Conservation (phyloP, 1,140 invertebrate genomes). For the Trichonephila clavipes region DNA sequence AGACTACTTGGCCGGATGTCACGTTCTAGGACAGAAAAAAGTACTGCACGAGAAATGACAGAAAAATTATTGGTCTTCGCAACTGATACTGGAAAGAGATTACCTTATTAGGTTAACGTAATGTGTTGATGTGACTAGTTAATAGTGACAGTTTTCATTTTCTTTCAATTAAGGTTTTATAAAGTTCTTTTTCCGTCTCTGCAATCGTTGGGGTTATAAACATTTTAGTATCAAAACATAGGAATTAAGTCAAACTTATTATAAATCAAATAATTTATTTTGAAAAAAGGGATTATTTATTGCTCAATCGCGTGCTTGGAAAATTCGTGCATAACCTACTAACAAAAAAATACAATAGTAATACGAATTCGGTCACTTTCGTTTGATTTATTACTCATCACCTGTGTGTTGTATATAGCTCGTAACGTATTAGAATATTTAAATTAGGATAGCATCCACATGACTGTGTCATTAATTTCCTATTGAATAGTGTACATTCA, state of each 20-base stretch:
- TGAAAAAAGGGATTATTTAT: not conserved
- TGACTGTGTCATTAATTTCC: no score
- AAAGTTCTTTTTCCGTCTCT: not conserved
- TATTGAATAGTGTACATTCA: no score
- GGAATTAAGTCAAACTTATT: no score
- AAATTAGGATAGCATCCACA: no score
- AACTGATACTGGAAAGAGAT: not conserved
- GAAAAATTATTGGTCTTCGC: constrained; percentile 24
- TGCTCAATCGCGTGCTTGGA: not conserved
- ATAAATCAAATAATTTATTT: not conserved
- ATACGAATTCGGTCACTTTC: no score
- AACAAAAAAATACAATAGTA: no score
- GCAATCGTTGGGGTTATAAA: not conserved
- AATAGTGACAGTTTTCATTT: constrained; percentile 4
- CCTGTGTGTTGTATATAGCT: no score
- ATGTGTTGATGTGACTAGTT: not conserved
- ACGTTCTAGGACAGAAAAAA: constrained; percentile 9
- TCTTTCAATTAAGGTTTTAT: not conserved
- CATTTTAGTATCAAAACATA: no score
- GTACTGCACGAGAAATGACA: not conserved
- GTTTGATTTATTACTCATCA: no score
- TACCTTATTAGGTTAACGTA: constrained; percentile 25
- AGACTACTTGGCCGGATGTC: not conserved
- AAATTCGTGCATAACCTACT: not conserved
- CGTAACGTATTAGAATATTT: no score